Conservation (phyloP, 2,888 invertebrate species). For the Junonia oenone region DNA sequence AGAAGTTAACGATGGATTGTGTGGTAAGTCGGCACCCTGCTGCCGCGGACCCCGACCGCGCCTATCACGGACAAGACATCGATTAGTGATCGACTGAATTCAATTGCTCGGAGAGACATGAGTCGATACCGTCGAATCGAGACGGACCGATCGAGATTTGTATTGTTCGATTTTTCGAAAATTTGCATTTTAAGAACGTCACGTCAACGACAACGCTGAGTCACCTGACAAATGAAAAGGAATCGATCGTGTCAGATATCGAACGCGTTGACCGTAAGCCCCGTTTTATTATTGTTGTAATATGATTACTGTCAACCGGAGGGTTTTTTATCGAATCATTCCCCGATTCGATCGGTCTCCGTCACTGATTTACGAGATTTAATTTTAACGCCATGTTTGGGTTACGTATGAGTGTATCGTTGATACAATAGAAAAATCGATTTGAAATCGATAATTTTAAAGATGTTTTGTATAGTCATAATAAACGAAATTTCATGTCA, state of each 20-base stretch:
- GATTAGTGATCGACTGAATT: constrained; percentile 80
- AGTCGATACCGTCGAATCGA: constrained; percentile 72
- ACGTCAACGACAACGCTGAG: constrained; percentile 76
- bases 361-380: constrained; percentile 12
- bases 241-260: constrained; percentile 70
- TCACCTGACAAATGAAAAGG: constrained; percentile 75
- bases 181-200: constrained; percentile 78
- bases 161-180: constrained; percentile 74
- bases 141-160: constrained; percentile 68
- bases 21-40: constrained; percentile 80
- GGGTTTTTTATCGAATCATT: constrained; percentile 36
- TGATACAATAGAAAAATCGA: not conserved
- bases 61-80: constrained; percentile 79
- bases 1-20: constrained; percentile 80
- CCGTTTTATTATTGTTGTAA: constrained; percentile 67
- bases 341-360: constrained; percentile 17
- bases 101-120: constrained; percentile 77
- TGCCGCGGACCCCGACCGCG: constrained; percentile 76
- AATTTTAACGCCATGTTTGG: constrained; percentile 10
- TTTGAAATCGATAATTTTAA: constrained; percentile 9
- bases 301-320: constrained; percentile 73
- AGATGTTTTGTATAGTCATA: constrained; percentile 4
- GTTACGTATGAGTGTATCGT: not conserved
- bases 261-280: constrained; percentile 76
- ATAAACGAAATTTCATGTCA: constrained; percentile 26